Evolutionary conservation across 2,113 vertebrate genomes (phyloP).

Genomic region (Solea senegalensis): DNA sequence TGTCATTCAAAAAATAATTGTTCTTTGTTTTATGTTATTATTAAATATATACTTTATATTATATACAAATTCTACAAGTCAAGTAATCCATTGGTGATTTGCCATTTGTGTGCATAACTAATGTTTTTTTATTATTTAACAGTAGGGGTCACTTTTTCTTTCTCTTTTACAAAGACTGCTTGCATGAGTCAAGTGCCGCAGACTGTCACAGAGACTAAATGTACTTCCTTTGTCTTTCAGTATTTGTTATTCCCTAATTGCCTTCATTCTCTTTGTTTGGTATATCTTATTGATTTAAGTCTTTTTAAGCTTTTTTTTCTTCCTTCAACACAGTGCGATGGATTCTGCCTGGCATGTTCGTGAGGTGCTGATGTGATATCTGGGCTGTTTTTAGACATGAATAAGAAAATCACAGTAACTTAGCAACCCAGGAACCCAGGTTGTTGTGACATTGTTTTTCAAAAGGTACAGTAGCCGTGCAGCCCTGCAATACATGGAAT

Average conservation of each 20-base stretch:
- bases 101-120: not conserved
- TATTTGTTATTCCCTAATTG: not conserved
- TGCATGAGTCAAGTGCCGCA: not conserved
- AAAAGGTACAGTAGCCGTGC: not conserved
- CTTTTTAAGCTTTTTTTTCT: not conserved
- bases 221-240: slow-evolving; percentile 2
- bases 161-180: no score
- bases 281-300: no score
- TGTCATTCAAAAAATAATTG: no score
- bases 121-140: not conserved
- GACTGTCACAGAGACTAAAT: slow-evolving; percentile 13
- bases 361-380: not conserved
- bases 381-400: not conserved
- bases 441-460: slow-evolving; percentile 2
- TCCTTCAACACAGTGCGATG: not conserved
- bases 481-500: not conserved
- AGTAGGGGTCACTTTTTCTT: not conserved
- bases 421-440: not conserved
- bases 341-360: not conserved
- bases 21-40: no score
- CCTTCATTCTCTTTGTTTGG: not conserved
- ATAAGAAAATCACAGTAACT: slow-evolving; percentile 1
- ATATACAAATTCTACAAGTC: no score
- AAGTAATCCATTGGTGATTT: not conserved
- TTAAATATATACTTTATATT: no score